Evolutionary conservation across 2,888 invertebrate species (phyloP), one percentile per base, ranked within the genome.

Genomic region (Lymantria dispar): DNA sequence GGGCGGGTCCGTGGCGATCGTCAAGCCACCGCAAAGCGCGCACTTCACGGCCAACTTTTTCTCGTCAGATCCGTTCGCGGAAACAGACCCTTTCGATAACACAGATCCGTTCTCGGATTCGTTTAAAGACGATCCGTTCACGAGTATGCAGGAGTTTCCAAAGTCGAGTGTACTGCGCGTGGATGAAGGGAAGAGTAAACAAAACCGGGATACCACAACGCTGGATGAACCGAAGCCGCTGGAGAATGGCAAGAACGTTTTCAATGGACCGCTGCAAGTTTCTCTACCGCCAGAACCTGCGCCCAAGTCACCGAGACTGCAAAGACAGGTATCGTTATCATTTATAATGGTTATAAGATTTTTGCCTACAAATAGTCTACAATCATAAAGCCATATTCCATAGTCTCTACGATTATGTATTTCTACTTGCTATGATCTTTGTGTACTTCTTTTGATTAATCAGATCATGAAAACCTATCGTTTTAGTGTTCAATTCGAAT

Each of bases 31-130:
- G 56, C 74, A 78, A 60, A 60, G 58, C 54, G 70, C 71, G 52
- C 65, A 78, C 57, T 82, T 78, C 70, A 62, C 77, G 43, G 72
- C 76, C 29, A 76, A 74, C 60, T 85, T 92, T 66, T 93, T 93
- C 76, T 68, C 87, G 53, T 78, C 89, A 29, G 94, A 94, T 80
- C 94, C 94, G 46, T 94, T 94, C 81, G 93, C 93, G 55, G 94
- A 94, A 70, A 92, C 88, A 45, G 96, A 96, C 84, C 95, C 96
- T 40, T 96, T 96, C 78, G 95, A 95, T 70, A 93, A 93, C 70
- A 91, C 92, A 43, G 94, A 94, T 76, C 94, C 94, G 7, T 94
- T 94, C 74, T 93, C 93, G 54, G 94, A 94, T 64, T 93, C 87
- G 62, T 92, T 76, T 82, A 91, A 83, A 56, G 92, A 93, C 58